Evolutionary conservation across 2,797 vertebrate species (phyloP), one percentile per base, ranked within the genome.

Genomic region (Anabas testudineus): DNA sequence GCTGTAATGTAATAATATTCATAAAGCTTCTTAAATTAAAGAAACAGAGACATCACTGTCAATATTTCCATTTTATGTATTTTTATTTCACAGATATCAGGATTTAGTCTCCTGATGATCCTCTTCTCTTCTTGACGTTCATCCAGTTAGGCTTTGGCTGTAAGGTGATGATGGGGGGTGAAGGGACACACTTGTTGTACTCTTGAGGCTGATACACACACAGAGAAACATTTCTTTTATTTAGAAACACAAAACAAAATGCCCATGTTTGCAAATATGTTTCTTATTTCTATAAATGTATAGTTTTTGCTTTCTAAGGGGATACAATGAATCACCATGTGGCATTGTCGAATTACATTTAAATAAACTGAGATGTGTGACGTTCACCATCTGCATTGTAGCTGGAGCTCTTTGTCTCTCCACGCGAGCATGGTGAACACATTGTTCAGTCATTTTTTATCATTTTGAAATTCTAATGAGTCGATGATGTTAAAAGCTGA

Each of bases 401-500:
- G 7, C 82, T 91, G 87, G 90, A 89, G 60, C 83, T 74, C 67
- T 87, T 87, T 94, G 88, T 90, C 89, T 70, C 78, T 93, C 93
- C 89, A 91, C 73, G 79, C 43, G 73, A 65, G 28, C 63, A 36
- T 48, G 89, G 83, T 87, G 60, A 30, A 89, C 91, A 91, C 91
- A 81, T 93, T 90, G 92, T 93, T 87, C 88, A 91, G 91, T 91
- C 91, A 88, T 91, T 93, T 77, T 67, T 90, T 16, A 41, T 58
- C 26, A 90, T 91, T 78, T 88, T 92, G 85, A 90, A 94, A 82
- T 94, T 94, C 70, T 56, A 71, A 91, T 93, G 93, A 94, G 95
- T 95, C 95, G 93, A 95, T 93, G 93, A 93, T 93, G 92, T 82
- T 90, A 85, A 90, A 77, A 80, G 84, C 90, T 94, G 86, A 77